These are phyloP conservation scores for Cerastis rubricosa DNA, from an alignment of 2,888 invertebrate genomes.

Conservation along the genomic window DNA sequence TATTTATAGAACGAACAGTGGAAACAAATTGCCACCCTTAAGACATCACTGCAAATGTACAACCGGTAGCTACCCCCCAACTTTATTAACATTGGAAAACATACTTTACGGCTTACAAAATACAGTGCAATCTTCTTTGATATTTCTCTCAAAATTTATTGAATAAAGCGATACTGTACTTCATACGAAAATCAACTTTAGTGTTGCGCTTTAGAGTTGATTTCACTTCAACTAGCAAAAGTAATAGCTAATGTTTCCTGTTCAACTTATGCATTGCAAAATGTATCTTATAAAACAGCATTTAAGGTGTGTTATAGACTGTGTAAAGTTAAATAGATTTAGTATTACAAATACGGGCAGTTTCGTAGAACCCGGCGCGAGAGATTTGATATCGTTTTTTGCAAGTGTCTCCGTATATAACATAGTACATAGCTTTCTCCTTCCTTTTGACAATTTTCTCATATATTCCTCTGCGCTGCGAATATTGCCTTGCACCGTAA, in stretches of 20 bases:
- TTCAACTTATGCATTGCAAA: slow-evolving; percentile 18
- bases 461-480: slow-evolving; percentile 36
- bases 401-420: slow-evolving; percentile 39
- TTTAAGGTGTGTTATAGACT: slow-evolving; percentile 20
- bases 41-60: slow-evolving; percentile 79
- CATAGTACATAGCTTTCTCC: slow-evolving; percentile 30
- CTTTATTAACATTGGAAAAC: slow-evolving; percentile 70
- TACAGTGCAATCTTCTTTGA: slow-evolving; percentile 61
- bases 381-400: slow-evolving; percentile 66
- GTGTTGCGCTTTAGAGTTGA: background rate
- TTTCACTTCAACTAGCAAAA: slow-evolving; percentile 13
- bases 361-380: slow-evolving; percentile 50
- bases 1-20: slow-evolving; percentile 74
- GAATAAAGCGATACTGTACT: slow-evolving; percentile 64
- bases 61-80: slow-evolving; percentile 75
- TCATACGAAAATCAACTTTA: slow-evolving; percentile 29
- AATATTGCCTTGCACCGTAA: slow-evolving; percentile 37
- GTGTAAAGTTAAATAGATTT: slow-evolving; percentile 53
- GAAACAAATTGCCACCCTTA: slow-evolving; percentile 77
- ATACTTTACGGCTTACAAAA: slow-evolving; percentile 52
- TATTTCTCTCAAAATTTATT: slow-evolving; percentile 66
- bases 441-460: slow-evolving; percentile 51
- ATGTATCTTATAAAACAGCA: rapidly evolving
- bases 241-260: slow-evolving; percentile 62
- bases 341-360: slow-evolving; percentile 47